Evolutionary conservation across 2,888 invertebrate species (phyloP).

Genomic region (Vanessa cardui): DNA sequence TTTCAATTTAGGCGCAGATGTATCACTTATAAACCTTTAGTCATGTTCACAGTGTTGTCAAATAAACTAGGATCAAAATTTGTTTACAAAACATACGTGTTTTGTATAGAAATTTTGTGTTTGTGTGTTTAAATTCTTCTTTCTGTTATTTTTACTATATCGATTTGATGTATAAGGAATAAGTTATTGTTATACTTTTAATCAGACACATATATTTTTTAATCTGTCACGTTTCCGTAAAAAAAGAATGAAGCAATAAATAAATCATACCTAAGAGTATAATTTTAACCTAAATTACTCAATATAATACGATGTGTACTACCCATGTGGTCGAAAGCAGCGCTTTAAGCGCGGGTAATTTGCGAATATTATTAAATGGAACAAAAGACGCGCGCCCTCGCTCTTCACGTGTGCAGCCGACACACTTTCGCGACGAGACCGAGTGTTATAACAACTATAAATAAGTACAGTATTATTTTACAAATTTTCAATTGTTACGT

Average conservation of each 20-base stretch:
- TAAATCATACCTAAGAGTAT: too few relatives aligned
- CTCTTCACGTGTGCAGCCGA: constrained; percentile 34
- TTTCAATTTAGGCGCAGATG: too few relatives aligned
- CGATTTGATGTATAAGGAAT: too few relatives aligned
- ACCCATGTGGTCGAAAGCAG: constrained; percentile 33
- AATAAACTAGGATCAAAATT: neutral
- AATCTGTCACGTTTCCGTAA: too few relatives aligned
- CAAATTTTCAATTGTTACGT: neutral
- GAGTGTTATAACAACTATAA: constrained; percentile 1
- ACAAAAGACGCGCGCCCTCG: constrained; percentile 55
- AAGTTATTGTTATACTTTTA: neutral
- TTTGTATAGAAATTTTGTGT: neutral
- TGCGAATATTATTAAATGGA: constrained; percentile 65
- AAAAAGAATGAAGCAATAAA: too few relatives aligned
- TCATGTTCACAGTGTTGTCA: neutral
- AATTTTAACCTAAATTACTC: neutral
- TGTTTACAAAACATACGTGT: neutral
- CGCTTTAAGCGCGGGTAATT: constrained; percentile 46
- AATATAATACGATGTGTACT: constrained; percentile 4
- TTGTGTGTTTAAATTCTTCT: neutral
- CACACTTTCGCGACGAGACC: constrained; percentile 14
- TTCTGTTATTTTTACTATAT: neutral
- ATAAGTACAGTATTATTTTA: neutral
- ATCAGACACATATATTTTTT: too few relatives aligned
- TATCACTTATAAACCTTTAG: too few relatives aligned